Evolutionary conservation across 1,140 invertebrate species (phyloP).

Genomic region (Zophobas morio): DNA sequence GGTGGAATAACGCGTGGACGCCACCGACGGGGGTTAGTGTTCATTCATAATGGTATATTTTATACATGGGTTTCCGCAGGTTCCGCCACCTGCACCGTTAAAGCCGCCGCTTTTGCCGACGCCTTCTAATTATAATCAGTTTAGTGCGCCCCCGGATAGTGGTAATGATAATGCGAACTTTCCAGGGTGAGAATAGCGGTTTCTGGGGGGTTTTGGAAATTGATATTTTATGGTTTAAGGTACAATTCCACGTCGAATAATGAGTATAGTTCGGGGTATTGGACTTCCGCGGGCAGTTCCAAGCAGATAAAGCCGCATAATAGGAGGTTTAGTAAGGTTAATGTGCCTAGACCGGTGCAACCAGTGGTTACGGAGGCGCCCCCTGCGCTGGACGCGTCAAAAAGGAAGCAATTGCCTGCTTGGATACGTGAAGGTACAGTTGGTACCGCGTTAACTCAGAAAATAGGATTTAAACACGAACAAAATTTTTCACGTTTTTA

Average conservation of each 20-base stretch:
- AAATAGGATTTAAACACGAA: too few relatives aligned
- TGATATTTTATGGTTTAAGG: conserved; percentile 14
- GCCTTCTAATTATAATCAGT: conserved; percentile 67
- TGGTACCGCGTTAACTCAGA: too few relatives aligned
- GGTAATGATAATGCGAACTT: conserved; percentile 61
- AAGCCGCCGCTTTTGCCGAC: conserved; percentile 67
- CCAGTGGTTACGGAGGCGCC: conserved; percentile 33
- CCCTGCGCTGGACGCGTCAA: conserved; percentile 84
- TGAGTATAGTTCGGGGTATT: conserved; percentile 57
- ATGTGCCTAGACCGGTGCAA: conserved; percentile 59
- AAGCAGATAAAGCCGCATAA: conserved; percentile 63
- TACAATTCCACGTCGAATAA: conserved; percentile 51
- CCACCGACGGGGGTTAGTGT: conserved; percentile 59
- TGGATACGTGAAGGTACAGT: conserved; percentile 90
- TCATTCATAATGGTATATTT: too few relatives aligned
- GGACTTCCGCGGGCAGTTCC: conserved; percentile 65
- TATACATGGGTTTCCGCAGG: too few relatives aligned
- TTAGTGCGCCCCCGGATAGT: conserved; percentile 62
- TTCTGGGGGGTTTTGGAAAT: neutral
- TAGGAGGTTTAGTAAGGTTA: conserved; percentile 65
- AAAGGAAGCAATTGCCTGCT: conserved; percentile 90
- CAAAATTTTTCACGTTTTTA: too few relatives aligned
- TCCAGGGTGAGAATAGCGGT: conserved; percentile 50
- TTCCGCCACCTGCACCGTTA: conserved; percentile 67
- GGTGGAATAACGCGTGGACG: conserved; percentile 69